Conservation (phyloP, 2,888 invertebrate genomes). For the Catotricha subobsoleta region DNA sequence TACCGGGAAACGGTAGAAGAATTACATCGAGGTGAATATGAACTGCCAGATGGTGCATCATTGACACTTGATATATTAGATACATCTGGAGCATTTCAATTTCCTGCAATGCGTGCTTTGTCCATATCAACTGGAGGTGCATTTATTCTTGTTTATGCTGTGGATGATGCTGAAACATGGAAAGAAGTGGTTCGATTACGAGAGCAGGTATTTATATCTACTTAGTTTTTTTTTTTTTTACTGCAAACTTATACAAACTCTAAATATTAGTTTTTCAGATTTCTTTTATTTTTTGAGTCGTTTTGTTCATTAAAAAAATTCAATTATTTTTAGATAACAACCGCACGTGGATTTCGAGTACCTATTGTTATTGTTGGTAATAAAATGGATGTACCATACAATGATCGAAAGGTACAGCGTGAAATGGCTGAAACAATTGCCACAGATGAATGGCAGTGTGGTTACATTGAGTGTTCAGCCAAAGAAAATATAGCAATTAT, state of each 20-base stretch:
- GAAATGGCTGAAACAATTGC: constrained; percentile 29
- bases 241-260: too few species aligned
- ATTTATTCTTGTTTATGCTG: constrained; percentile 51
- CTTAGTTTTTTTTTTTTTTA: too few species aligned
- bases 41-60: constrained; percentile 29
- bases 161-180: constrained; percentile 40
- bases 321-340: not conserved
- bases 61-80: constrained; percentile 50
- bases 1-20: constrained; percentile 47
- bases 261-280: too few species aligned
- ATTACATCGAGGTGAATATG: constrained; percentile 34
- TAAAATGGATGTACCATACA: constrained; percentile 39
- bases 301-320: too few species aligned
- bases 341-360: constrained; percentile 30
- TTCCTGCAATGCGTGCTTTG: constrained; percentile 57
- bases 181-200: constrained; percentile 34
- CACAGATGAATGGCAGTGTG: constrained; percentile 34
- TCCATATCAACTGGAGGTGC: constrained; percentile 57
- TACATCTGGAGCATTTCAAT: constrained; percentile 47
- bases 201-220: constrained; percentile 25
- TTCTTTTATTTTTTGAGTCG: too few species aligned
- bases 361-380: constrained; percentile 56
- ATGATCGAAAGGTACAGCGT: constrained; percentile 22
- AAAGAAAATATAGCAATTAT: constrained; percentile 32
- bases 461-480: constrained; percentile 35